Evolutionary conservation across 64 coral and sea anemone species (phyloP), one percentile per base, ranked within the genome.

Genomic region (Montipora sp.): DNA sequence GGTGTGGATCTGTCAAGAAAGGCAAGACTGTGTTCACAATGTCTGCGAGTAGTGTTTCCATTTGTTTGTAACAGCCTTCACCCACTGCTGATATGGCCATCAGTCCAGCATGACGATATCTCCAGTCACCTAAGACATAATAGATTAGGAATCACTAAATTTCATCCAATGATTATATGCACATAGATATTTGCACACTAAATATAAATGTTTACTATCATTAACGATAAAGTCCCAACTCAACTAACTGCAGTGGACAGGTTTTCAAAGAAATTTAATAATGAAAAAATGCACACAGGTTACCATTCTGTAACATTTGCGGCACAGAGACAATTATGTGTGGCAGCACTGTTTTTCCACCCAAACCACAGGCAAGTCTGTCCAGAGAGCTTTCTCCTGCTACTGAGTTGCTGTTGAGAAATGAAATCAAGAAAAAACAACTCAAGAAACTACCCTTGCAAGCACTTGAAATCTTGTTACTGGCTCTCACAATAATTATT

Each of bases 21-120:
- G 97, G 97, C 45, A 98, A 85, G 13, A 98, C 91, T 48, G 90
- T 87, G 80, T 83, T 84, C 1, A 94, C 87, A 27, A 98, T 91
- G 45, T 96, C 92, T 14, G 74, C 77, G 5, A 98, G 77, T 59
- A 98, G 74, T 20, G 87, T 78, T 55, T 96, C 92, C 97, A 98
- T 98, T 69, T 98, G 97, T 51, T 96, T 98, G 55, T 98, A 93
- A 89, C 97, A 98, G 0, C 97, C 97, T 92, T 98, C 97, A 24
- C 97, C 97, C 18, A 98, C 92, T 20, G 97, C 97, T 44, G 94
- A 96, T 72, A 98, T 96, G 9, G 97, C 97, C 97, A 98, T 98
- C 0, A 98, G 84, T 7, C 97, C 97, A 60, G 97, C 97, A 92
- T 98, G 97, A 53, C 97, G 88, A 75, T 98, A 98, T 51, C 97